phyloP scores from a whole-genome alignment of 2,797 vertebrate genomes.

The Enteromius viviparus region DNA sequence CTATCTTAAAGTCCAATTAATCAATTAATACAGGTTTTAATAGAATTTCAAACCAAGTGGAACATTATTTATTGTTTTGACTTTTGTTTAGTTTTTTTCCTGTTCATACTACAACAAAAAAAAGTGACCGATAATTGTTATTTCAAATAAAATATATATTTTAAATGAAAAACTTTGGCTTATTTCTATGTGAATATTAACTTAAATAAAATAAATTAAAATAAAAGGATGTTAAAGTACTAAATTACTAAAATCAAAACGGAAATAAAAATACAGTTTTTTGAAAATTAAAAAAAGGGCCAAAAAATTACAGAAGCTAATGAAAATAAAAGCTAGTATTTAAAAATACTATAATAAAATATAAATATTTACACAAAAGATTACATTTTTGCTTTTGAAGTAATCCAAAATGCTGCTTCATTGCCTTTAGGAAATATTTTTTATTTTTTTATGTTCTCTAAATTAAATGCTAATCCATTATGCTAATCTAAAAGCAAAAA shows the following conservation, averaged over 20 bases:
- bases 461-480: background rate
- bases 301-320: too few relatives aligned
- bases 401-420: background rate
- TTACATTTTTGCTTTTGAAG: background rate
- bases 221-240: background rate
- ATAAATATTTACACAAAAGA: background rate
- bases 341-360: background rate
- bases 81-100: background rate
- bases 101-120: background rate
- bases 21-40: background rate
- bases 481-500: background rate
- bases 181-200: background rate
- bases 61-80: background rate
- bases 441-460: background rate
- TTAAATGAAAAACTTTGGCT: background rate
- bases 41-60: background rate
- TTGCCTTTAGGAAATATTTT: background rate
- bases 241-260: background rate
- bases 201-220: too few relatives aligned
- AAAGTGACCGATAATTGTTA: background rate
- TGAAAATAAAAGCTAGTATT: background rate
- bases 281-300: background rate
- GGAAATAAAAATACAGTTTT: background rate
- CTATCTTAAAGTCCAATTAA: background rate
- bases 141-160: background rate